phyloP scores from a whole-genome alignment of 2,888 invertebrate genomes.

The Aethes cnicana region DNA sequence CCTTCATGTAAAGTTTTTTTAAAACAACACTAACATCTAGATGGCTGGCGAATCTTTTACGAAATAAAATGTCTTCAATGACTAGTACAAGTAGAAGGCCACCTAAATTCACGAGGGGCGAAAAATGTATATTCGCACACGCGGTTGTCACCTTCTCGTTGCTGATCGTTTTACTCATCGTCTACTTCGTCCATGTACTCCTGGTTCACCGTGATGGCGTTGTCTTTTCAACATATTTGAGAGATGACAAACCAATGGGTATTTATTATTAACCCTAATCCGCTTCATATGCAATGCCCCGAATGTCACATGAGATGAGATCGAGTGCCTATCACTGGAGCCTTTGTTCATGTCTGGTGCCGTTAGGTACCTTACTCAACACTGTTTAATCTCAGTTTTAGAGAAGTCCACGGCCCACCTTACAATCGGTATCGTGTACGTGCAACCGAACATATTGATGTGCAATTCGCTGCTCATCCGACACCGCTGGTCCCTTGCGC shows the following conservation, averaged over 20 bases:
- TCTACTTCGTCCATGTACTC: constrained; percentile 54
- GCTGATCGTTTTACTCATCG: constrained; percentile 43
- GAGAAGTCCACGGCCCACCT: neutral
- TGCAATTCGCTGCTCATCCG: constrained; percentile 52
- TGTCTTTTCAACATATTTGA: constrained; percentile 41
- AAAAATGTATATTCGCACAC: constrained; percentile 63
- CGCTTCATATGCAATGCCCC: too few species aligned
- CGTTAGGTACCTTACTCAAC: neutral
- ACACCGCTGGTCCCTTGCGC: constrained; percentile 53
- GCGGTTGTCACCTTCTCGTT: constrained; percentile 50
- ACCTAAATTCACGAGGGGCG: constrained; percentile 62
- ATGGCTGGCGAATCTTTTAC: neutral
- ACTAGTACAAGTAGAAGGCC: neutral
- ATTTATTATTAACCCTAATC: too few species aligned
- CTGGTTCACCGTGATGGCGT: constrained; percentile 44
- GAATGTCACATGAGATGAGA: constrained; percentile 9
- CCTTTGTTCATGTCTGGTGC: neutral
- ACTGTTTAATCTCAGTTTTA: neutral
- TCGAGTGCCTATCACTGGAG: too few species aligned
- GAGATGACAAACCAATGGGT: constrained; percentile 28
- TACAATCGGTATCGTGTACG: constrained; percentile 45
- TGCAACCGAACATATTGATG: constrained; percentile 38
- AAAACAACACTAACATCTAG: constrained; percentile 1
- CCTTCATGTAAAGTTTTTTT: neutral
- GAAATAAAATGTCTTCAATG: constrained; percentile 3